A percentile compares a stretch with the other conserved stretches of the same genome.
phyloP scores from a whole-genome alignment of 1,140 invertebrate species.

The Neotoxoptera formosana region DNA sequence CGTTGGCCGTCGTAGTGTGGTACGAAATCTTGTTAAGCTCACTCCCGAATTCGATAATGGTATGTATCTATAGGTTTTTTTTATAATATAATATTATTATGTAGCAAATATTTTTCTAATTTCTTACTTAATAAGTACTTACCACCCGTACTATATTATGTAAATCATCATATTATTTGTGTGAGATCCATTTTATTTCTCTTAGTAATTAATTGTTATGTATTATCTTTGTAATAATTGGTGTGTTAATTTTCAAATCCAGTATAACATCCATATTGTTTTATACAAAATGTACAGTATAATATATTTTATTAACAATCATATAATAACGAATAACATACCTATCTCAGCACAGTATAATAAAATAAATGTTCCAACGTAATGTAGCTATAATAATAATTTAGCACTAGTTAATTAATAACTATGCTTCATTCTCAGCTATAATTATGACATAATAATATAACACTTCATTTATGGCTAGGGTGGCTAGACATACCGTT shows the following conservation, averaged over 20 bases:
- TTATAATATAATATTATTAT: not conserved
- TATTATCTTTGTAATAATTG: not conserved
- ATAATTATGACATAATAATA: not conserved
- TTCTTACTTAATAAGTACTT: not conserved
- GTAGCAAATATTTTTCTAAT: not conserved
- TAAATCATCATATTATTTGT: too few species aligned
- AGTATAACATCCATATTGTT: not conserved
- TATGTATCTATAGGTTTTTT: not conserved
- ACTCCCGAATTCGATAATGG: slow-evolving; percentile 39
- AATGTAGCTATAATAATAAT: too few species aligned
- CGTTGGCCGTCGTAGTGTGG: slow-evolving; percentile 34
- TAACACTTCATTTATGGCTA: too few species aligned
- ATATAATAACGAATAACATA: not conserved
- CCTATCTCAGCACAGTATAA: not conserved
- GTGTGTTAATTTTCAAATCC: not conserved
- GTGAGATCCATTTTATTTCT: not conserved
- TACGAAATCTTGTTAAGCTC: slow-evolving; percentile 28
- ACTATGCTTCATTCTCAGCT: not conserved
- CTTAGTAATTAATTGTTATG: not conserved
- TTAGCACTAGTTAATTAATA: too few species aligned
- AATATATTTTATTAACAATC: not conserved
- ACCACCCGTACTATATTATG: not conserved
- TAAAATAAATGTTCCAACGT: not conserved
- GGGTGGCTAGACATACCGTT: too few species aligned
- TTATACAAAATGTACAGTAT: not conserved